Percentiles rank a stretch among this genome's conserved stretches.
Evolutionary conservation across 2,888 invertebrate genomes (phyloP).

Genomic region (Latrodectus elegans): DNA sequence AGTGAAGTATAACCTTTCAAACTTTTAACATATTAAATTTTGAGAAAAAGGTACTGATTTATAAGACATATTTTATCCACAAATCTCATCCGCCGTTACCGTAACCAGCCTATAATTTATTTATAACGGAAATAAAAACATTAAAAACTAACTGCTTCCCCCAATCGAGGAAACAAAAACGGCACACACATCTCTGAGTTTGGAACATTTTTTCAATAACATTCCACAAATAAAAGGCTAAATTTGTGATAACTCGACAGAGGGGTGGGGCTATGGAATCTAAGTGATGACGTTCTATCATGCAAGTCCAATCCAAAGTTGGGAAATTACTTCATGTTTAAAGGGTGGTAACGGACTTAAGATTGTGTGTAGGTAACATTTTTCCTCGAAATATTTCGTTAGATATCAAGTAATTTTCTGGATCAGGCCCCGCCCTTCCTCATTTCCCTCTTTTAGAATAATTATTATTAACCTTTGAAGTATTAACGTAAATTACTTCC

Average conservation of each 20-base stretch:
- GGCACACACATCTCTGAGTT: too few species aligned
- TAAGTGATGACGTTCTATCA: conserved; percentile 47
- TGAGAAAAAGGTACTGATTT: too few species aligned
- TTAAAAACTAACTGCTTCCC: too few species aligned
- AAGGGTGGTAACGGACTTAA: conserved; percentile 50
- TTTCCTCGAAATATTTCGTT: conserved; percentile 48
- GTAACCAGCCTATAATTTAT: too few species aligned
- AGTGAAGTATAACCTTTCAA: too few species aligned
- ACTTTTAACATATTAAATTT: too few species aligned
- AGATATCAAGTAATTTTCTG: conserved; percentile 62
- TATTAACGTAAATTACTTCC: conserved; percentile 19
- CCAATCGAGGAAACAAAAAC: too few species aligned
- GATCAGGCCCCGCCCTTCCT: conserved; percentile 48
- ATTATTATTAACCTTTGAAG: conserved; percentile 48
- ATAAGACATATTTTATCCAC: too few species aligned
- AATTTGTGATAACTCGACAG: conserved; percentile 12
- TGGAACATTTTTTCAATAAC: neutral
- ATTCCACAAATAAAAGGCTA: conserved; percentile 1
- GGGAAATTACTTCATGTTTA: conserved; percentile 14
- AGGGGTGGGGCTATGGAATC: conserved; percentile 34
- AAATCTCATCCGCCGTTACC: too few species aligned
- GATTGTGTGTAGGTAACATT: conserved; percentile 15
- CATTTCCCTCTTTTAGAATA: neutral
- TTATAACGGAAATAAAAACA: too few species aligned
- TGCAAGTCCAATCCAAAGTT: conserved; percentile 44